Evolutionary conservation across 2,888 invertebrate species (phyloP).

Genomic region (Yponomeuta evonymella): DNA sequence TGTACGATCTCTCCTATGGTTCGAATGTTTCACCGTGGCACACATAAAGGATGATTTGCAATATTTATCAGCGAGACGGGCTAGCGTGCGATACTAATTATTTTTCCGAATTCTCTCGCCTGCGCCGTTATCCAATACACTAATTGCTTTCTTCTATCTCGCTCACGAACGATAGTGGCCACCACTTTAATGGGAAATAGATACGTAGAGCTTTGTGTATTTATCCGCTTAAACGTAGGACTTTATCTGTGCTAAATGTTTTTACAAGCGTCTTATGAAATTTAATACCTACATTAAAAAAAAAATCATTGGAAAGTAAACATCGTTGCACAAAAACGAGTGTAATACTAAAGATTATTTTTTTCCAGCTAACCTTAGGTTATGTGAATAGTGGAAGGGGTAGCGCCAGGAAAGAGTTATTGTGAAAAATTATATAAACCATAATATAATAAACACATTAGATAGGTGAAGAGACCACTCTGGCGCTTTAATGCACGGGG

Average conservation of each 20-base stretch:
- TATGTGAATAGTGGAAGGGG: too few relatives aligned
- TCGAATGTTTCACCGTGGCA: constrained; percentile 10
- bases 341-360: too few relatives aligned
- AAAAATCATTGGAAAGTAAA: too few relatives aligned
- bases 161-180: neutral
- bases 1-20: too few relatives aligned
- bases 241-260: neutral
- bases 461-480: too few relatives aligned
- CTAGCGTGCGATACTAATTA: constrained; percentile 42
- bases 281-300: neutral
- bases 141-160: constrained; percentile 6
- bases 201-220: neutral
- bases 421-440: too few relatives aligned
- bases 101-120: constrained; percentile 37
- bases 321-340: too few relatives aligned
- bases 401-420: too few relatives aligned
- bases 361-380: too few relatives aligned
- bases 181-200: neutral
- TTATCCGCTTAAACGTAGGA: neutral
- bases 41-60: constrained; percentile 34
- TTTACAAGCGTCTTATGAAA: neutral
- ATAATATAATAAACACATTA: too few relatives aligned
- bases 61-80: constrained; percentile 44
- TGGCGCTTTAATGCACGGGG: too few relatives aligned
- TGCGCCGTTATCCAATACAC: constrained; percentile 33